Percentiles rank a stretch among this genome's conserved stretches.
Conservation (phyloP, 2,797 vertebrate genomes). For the Benthosema pterotum region DNA sequence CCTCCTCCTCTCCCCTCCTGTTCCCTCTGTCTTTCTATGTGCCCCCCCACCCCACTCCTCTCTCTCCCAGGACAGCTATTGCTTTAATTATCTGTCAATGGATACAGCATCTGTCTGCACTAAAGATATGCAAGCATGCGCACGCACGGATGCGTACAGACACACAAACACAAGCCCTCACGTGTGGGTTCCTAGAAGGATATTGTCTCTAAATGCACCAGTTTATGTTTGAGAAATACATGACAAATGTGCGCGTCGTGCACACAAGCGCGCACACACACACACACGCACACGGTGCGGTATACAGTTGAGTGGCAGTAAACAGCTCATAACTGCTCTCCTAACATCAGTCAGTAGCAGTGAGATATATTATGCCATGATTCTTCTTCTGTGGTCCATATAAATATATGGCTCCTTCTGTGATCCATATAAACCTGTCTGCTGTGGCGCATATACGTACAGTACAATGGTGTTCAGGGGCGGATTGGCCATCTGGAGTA, state of each 20-base stretch:
- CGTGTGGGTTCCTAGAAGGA: constrained; percentile 17
- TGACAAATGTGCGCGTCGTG: not conserved
- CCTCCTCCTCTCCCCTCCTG: not conserved
- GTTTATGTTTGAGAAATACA: constrained; percentile 8
- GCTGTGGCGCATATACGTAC: too few relatives aligned
- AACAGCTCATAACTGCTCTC: too few relatives aligned
- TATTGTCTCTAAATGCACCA: constrained; percentile 22
- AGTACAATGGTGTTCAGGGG: too few relatives aligned
- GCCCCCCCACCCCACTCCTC: not conserved
- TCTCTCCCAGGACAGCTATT: constrained; percentile 44
- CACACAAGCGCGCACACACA: constrained; percentile 7
- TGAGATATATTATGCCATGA: too few relatives aligned
- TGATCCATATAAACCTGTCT: too few relatives aligned
- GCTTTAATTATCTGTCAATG: constrained; percentile 61
- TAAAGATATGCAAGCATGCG: constrained; percentile 19
- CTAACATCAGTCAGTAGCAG: too few relatives aligned
- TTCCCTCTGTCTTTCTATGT: not conserved
- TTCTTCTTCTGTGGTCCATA: too few relatives aligned
- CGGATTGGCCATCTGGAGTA: too few relatives aligned
- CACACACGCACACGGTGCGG: not conserved
- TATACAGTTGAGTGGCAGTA: constrained; percentile 13
- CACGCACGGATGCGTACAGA: not conserved
- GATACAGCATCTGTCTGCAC: constrained; percentile 58
- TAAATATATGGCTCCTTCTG: too few relatives aligned
- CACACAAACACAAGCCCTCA: not conserved